A percentile compares a stretch with the other conserved stretches of the same genome.
These are phyloP conservation scores for Eledone cirrhosa DNA, from an alignment of 2,888 invertebrate species.

Conservation along the genomic window DNA sequence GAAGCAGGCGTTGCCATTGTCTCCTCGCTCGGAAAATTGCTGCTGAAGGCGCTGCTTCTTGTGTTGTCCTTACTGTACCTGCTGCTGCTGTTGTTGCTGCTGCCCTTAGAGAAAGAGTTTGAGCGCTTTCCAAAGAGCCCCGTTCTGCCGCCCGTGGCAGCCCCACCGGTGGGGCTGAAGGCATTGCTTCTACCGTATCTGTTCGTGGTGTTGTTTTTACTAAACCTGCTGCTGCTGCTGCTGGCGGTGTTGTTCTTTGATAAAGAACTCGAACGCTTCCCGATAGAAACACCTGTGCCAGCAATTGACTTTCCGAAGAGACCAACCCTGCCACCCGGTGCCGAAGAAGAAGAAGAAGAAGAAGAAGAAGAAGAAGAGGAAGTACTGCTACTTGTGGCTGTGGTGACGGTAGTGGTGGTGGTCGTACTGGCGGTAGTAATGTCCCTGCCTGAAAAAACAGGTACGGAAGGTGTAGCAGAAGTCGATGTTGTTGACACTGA, in stretches of 20 bases:
- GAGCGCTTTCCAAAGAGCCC: background rate
- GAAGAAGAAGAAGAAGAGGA: background rate
- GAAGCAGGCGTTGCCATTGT: background rate
- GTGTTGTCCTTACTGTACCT: background rate
- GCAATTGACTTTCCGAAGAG: background rate
- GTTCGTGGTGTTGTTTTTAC: too few species aligned
- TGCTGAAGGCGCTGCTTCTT: too few species aligned
- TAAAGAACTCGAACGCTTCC: too few species aligned
- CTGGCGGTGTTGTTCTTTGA: too few species aligned
- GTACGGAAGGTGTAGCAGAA: background rate
- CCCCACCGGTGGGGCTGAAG: background rate
- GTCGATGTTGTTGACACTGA: background rate
- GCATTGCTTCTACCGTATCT: background rate
- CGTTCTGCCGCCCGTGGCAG: background rate
- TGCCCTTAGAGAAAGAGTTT: too few species aligned
- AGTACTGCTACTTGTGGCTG: background rate
- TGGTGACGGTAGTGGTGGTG: background rate
- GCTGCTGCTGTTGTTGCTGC: background rate
- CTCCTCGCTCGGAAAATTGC: background rate
- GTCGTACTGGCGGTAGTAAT: too few species aligned
- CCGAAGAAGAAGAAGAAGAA: background rate
- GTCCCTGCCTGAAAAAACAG: background rate
- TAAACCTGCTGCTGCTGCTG: too few species aligned
- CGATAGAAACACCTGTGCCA: background rate
- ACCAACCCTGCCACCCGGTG: background rate